Conservation (phyloP, 2,888 invertebrate genomes). For the Platycnemis pennipes region DNA sequence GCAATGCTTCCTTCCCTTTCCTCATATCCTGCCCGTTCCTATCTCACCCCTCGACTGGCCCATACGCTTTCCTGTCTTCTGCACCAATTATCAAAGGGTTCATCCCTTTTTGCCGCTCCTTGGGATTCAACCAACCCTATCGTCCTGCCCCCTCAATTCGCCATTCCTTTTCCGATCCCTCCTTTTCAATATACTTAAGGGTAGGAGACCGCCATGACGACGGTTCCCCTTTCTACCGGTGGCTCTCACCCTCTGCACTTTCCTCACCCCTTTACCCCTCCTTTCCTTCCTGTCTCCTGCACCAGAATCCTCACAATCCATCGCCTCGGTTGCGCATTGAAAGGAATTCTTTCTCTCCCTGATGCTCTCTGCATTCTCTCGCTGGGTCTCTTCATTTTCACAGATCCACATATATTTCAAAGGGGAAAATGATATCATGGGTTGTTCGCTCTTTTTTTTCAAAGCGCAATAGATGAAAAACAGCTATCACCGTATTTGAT, state of each 20-base stretch:
- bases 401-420: neutral
- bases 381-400: neutral
- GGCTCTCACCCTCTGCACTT: neutral
- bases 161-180: neutral
- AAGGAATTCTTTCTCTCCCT: neutral
- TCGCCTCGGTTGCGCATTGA: neutral
- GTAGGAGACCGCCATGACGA: neutral
- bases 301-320: neutral
- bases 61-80: neutral
- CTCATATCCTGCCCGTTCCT: too few species aligned
- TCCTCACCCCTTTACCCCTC: neutral
- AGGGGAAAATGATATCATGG: neutral
- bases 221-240: neutral
- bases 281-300: neutral
- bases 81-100: conserved; percentile 38
- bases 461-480: too few species aligned
- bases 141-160: neutral
- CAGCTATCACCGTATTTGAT: too few species aligned
- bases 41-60: neutral
- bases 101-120: conserved; percentile 21
- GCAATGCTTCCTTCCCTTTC: neutral
- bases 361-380: neutral
- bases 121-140: conserved; percentile 24
- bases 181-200: neutral
- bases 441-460: neutral